Percentiles rank a stretch among this genome's conserved stretches.
phyloP scores from a whole-genome alignment of 2,888 invertebrate genomes.

The Urechis unicinctus region DNA sequence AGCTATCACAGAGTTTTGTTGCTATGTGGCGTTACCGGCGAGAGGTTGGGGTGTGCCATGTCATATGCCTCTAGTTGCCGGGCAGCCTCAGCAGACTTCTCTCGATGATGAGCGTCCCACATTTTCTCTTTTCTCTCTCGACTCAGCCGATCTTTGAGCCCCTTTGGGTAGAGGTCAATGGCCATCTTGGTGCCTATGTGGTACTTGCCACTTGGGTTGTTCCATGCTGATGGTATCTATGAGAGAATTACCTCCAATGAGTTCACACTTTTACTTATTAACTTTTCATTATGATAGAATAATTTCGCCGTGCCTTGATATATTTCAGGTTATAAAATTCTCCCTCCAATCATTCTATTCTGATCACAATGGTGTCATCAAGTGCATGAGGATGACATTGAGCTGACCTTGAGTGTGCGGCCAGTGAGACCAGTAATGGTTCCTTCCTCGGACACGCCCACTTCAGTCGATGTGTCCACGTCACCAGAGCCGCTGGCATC shows the following conservation, averaged over 20 bases:
- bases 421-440: slow-evolving; percentile 75
- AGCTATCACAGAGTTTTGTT: no score
- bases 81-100: slow-evolving; percentile 69
- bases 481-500: slow-evolving; percentile 97
- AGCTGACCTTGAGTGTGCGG: slow-evolving; percentile 73
- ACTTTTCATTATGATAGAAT: no score
- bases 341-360: no score
- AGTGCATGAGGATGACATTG: no score
- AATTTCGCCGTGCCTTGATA: no score
- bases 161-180: slow-evolving; percentile 78
- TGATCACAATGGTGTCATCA: no score
- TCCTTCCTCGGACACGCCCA: slow-evolving; percentile 67
- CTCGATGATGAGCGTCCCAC: slow-evolving; percentile 81
- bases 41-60: slow-evolving; percentile 6
- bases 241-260: slow-evolving; percentile 25
- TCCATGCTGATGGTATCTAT: slow-evolving; percentile 76
- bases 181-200: slow-evolving; percentile 81
- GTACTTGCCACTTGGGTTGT: slow-evolving; percentile 76
- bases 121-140: slow-evolving; percentile 71
- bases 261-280: no score
- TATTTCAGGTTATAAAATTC: no score
- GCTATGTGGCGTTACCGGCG: slow-evolving; percentile 6
- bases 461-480: slow-evolving; percentile 79
- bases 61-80: slow-evolving; percentile 49
- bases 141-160: slow-evolving; percentile 70